Percentiles rank a stretch among this genome's conserved stretches.
Conservation (phyloP, 2,888 invertebrate species). For the Hermaeophaga mercurialis region DNA sequence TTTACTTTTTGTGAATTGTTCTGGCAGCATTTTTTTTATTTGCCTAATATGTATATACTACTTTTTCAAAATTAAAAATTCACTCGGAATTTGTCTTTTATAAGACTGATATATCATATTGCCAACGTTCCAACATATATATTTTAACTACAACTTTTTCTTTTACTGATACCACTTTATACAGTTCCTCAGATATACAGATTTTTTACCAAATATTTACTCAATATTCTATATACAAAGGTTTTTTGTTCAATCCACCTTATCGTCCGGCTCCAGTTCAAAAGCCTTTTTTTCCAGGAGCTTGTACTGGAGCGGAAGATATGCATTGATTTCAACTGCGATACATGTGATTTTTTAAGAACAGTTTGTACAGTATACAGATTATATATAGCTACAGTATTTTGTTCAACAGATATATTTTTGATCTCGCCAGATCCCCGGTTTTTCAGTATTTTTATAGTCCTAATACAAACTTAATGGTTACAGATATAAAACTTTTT, state of each 20-base stretch:
- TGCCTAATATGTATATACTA: constrained; percentile 28
- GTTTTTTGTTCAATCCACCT: constrained; percentile 51
- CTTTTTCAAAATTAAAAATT: constrained; percentile 17
- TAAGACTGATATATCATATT: constrained; percentile 59
- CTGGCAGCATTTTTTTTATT: not conserved
- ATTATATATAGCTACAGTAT: constrained; percentile 50
- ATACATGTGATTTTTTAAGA: constrained; percentile 56
- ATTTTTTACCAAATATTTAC: constrained; percentile 58
- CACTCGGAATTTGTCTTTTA: constrained; percentile 46
- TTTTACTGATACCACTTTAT: constrained; percentile 46
- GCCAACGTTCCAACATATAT: constrained; percentile 55
- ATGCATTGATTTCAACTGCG: constrained; percentile 48
- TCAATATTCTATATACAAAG: constrained; percentile 54
- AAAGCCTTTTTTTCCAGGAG: not conserved
- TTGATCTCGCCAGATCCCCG: constrained; percentile 42
- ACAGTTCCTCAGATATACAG: constrained; percentile 59
- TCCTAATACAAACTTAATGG: constrained; percentile 39
- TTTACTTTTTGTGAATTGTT: not conserved
- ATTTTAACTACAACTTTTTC: constrained; percentile 42
- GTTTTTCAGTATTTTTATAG: constrained; percentile 49
- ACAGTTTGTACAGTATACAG: constrained; percentile 57
- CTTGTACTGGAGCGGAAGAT: not conserved
- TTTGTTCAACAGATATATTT: constrained; percentile 46
- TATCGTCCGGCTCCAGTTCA: constrained; percentile 18
- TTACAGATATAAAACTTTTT: constrained; percentile 42